Base-by-base conservation (phyloP, 2,797 vertebrate genomes). In the Phoxinus dragarum region DNA sequence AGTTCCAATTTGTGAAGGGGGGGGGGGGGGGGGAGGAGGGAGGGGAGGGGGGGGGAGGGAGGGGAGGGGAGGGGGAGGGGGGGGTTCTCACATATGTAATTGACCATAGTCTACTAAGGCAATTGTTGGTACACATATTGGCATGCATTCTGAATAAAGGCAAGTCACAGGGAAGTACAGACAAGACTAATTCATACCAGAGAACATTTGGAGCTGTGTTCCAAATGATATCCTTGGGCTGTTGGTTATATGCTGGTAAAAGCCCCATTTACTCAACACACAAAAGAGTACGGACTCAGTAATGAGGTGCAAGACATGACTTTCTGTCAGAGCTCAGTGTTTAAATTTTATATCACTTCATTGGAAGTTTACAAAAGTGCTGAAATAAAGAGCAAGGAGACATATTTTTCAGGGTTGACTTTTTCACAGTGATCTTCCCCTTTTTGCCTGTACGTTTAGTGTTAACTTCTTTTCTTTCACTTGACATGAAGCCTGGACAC, bases 101-200 rank as follows among this genome's bases (percentile, higher is more conserved):
- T 54, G 79, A 91, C 92, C 91, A 66, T 89, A 90, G 87, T 88
- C 49, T 86, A 23, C 86, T 79, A 61, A 86, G 84, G 87, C 86
- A 91, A 89, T 92, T 91, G 89, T 86, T 88, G 90, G 66, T 10
- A 90, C 85, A 71, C 90, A 91, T 88, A 72, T 76, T 87, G 81
- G 86, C 86, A 73, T 79, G 85, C 85, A 88, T 90, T 92, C 90
- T 91, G 91, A 91, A 91, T 95, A 92, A 92, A 90, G 84, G 91
- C 87, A 73, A 90, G 66, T 92, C 89, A 86, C 85, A 86, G 79
- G 85, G 38, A 91, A 90, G 81, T 27, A 16, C 44, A 75, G 27
- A 86, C 71, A 7, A 54, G 68, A 81, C 86, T 88, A 82, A 87
- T 81, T 84, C 76, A 38, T 81, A 89, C 77, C 85, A 88, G 84